These are phyloP conservation scores for Helarctos malayanus DNA, from an alignment of 2,797 vertebrate species.

Conservation along the genomic window DNA sequence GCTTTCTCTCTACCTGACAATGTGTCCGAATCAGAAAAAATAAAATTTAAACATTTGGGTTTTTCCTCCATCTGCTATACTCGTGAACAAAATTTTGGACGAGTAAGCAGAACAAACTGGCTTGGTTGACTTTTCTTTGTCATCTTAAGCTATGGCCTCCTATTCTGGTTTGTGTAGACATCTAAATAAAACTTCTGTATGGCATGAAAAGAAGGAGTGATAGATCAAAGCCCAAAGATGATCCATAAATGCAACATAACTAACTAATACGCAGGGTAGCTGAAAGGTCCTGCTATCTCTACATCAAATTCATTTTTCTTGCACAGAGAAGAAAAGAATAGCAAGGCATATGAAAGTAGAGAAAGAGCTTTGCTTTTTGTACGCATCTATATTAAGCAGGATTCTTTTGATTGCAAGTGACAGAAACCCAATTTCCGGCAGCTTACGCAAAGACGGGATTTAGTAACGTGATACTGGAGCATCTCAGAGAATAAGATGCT, in stretches of 20 bases:
- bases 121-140: constrained; percentile 1
- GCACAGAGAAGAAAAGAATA: background rate
- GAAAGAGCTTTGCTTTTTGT: background rate
- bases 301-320: background rate
- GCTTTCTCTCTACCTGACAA: constrained; percentile 43
- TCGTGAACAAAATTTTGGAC: constrained; percentile 18
- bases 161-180: background rate
- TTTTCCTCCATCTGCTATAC: background rate
- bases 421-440: constrained; percentile 49
- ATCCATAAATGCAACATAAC: background rate
- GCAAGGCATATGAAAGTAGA: background rate
- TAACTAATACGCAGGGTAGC: background rate
- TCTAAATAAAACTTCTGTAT: constrained; percentile 16
- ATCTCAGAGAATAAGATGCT: background rate
- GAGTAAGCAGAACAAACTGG: background rate
- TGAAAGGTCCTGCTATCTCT: background rate
- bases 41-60: constrained; percentile 37
- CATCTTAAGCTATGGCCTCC: constrained; percentile 23
- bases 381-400: background rate
- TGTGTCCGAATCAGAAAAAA: constrained; percentile 58
- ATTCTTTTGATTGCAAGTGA: constrained; percentile 43
- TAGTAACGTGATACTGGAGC: background rate
- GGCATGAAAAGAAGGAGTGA: background rate
- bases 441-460: constrained; percentile 31
- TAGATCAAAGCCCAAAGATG: background rate